Percentiles rank a stretch among this genome's conserved stretches.
Conservation (phyloP, 2,113 vertebrate species). For the Nothobranchius furzeri region DNA sequence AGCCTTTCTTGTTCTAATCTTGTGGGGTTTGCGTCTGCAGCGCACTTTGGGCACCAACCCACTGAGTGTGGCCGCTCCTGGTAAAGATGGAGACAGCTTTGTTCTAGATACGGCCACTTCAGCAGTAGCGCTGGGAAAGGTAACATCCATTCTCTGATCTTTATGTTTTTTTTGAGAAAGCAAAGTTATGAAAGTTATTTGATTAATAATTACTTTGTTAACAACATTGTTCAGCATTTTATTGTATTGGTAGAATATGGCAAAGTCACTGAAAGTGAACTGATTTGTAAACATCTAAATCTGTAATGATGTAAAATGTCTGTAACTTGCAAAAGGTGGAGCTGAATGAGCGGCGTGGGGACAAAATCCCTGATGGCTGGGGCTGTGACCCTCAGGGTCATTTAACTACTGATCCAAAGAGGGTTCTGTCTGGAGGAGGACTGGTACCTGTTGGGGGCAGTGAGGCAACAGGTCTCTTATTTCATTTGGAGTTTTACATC, state of each 20-base stretch:
- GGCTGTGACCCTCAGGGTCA: slow-evolving; percentile 75
- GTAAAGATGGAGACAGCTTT: slow-evolving; percentile 76
- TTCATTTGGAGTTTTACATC: background rate
- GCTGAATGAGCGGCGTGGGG: slow-evolving; percentile 68
- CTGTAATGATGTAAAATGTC: no score
- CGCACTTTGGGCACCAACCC: slow-evolving; percentile 82
- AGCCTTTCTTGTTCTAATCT: no score
- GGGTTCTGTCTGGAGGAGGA: slow-evolving; percentile 74
- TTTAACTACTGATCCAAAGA: slow-evolving; percentile 66
- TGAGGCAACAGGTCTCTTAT: slow-evolving; percentile 76
- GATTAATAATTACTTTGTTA: no score
- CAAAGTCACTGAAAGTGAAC: no score
- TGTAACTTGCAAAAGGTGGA: slow-evolving; percentile 69
- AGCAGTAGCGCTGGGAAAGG: slow-evolving; percentile 79
- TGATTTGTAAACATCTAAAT: no score
- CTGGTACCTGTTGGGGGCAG: slow-evolving; percentile 78
- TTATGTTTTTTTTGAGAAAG: background rate
- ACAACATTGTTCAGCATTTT: no score
- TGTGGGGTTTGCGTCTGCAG: slow-evolving; percentile 45
- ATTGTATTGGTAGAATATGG: no score
- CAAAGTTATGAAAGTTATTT: no score
- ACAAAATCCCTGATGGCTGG: slow-evolving; percentile 78
- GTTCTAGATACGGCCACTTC: slow-evolving; percentile 83
- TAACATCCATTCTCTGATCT: slow-evolving; percentile 15
- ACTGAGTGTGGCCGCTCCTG: slow-evolving; percentile 77